Evolutionary conservation across 1,140 invertebrate genomes (phyloP), one percentile per base, ranked within the genome.

Genomic region (Drusus annulatus): DNA sequence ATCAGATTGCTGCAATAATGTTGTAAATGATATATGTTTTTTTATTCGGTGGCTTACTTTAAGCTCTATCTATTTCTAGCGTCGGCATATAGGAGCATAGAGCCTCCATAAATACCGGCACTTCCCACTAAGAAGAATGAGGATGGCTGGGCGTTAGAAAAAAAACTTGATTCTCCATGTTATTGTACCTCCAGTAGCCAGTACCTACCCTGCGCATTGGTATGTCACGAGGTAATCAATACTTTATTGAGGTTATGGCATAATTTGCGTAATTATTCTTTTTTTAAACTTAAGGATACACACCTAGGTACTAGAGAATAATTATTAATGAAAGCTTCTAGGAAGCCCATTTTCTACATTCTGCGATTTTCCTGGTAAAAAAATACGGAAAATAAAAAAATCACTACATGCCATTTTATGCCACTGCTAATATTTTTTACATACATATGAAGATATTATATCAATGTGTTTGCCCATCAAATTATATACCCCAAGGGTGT

Each of bases 151-250:
- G 62, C 60, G 73, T 78, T 79, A 76, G 80, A 79, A 83, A 80
- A 83, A 83, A 83, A 83, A 81, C 78, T 63, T 23, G 80, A 77
- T 75, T 83, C 74, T 52, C 82, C 82, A 83, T 83, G 78, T 83
- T 78, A 75, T 54, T n/a, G 21, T 31, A 71, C 50, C 50, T 71
- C 50, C 36, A 45, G 36, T 45, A 13, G 36, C 36, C 36, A 45
- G 36, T 65, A 50, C 17, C 21, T 74, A 74, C 71, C 71, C 71
- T 56, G 52, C 2, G 31, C 23, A 56, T 36, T 60, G 71, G 71
- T 75, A 75, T 75, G 71, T 75, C 71, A 75, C 71, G 25, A 75
- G 71, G 52, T 75, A 75, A 19, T 69, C 28, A 45, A 74, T 74
- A 36, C 28, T 58, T 17, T 75, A 75, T 75, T 75, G 71, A 75